Base-by-base conservation (phyloP, 2,888 invertebrate species). In the Glyphotaelius pellucidus region DNA sequence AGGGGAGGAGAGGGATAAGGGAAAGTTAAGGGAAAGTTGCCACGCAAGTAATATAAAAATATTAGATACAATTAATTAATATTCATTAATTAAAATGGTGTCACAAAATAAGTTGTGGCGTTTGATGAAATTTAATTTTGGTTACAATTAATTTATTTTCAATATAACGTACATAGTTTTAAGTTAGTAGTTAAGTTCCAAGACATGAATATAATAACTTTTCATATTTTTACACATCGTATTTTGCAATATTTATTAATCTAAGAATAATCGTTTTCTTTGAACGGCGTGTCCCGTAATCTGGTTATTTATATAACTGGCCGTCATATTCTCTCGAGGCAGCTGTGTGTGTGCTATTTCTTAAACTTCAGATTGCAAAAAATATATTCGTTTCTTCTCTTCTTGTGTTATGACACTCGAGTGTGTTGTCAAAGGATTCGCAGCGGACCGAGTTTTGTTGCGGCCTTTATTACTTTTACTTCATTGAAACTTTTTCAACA, bases 341-440 rank as follows among this genome's bases (percentile, higher is more conserved):
- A 67, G 67, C 67, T 67, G 67, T 67, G 67, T 67, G 67, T 67
- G 52, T 19, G 67, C 67, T 67, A 25, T 67, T 67, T 67, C 67
- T 67, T 67, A 25, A 67, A 67, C 67, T 67, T 67, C 25, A 67
- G 67, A 67, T 67, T 67, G 67, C 67, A 67, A 67, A 67, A n/a
- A 67, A 67, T 67, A 67, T 67, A 67, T 67, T 67, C 67, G 67
- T 67, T 67, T 67, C 67, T 67, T 67, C 52, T 67, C 67, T 67
- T 67, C 25, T n/a, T n/a, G 25, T 67, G 67, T 25, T 7, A n/a
- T 67, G 67, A 67, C 25, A 67, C 67, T 67, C 67, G 67, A 67
- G 67, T n/a, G 67, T 67, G 67, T 67, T 67, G 67, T 67, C 67
- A 25, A n/a, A 67, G 25, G 25, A 67, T 67, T 67, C n/a, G 67